Conservation (phyloP, 1,140 invertebrate species). For the Rhizoglyphus robini region DNA sequence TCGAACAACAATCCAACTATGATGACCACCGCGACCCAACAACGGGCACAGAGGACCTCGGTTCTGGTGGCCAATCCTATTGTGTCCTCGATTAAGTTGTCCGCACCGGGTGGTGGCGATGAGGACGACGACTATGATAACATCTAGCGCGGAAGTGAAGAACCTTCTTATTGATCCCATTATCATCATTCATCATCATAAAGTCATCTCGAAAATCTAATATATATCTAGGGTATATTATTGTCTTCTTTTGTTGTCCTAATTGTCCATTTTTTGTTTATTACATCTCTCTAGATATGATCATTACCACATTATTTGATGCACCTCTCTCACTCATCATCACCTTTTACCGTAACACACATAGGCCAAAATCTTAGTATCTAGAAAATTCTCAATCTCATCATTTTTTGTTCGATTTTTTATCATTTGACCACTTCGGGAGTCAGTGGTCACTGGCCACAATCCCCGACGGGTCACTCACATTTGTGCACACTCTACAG, state of each 20-base stretch:
- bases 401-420: too few relatives aligned
- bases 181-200: background rate
- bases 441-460: too few relatives aligned
- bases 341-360: too few relatives aligned
- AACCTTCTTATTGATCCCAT: background rate
- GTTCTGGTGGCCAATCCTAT: background rate
- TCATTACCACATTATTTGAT: background rate
- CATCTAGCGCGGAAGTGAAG: too few relatives aligned
- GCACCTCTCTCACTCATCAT: too few relatives aligned
- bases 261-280: background rate
- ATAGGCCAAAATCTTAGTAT: too few relatives aligned
- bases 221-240: too few relatives aligned
- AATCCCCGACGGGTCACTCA: too few relatives aligned
- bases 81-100: background rate
- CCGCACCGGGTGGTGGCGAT: background rate
- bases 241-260: too few relatives aligned
- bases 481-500: too few relatives aligned
- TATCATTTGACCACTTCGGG: too few relatives aligned
- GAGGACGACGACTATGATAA: constrained; percentile 15
- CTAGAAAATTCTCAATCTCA: too few relatives aligned
- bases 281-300: background rate
- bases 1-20: background rate
- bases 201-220: background rate
- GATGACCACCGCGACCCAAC: background rate
- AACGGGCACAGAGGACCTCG: background rate